Percentiles rank a stretch among this genome's conserved stretches.
Evolutionary conservation across 2,888 invertebrate species (phyloP).

Genomic region (Cantharis flavilabris): DNA sequence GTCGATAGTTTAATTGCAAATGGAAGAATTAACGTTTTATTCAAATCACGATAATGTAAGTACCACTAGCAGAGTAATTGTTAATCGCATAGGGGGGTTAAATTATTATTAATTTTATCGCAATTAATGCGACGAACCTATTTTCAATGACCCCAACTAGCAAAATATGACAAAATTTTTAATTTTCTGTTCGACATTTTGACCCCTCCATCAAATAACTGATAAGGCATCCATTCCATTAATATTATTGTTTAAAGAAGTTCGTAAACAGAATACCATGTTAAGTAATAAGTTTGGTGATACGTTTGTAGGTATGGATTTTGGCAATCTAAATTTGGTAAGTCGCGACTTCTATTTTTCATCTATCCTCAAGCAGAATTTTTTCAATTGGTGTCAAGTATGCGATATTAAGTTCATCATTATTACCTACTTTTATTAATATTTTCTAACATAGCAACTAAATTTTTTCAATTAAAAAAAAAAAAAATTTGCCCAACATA

Average conservation of each 20-base stretch:
- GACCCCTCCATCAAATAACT: not conserved
- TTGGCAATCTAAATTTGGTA: constrained; percentile 8
- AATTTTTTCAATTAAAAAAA: not conserved
- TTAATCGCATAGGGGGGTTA: not conserved
- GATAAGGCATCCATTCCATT: not conserved
- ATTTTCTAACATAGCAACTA: not conserved
- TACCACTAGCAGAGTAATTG: not conserved
- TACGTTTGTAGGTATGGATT: constrained; percentile 12
- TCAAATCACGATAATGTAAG: not conserved
- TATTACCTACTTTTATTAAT: not conserved
- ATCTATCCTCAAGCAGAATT: not conserved
- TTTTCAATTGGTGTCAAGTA: not conserved
- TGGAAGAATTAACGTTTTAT: not conserved
- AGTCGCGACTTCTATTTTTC: not conserved
- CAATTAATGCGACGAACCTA: not conserved
- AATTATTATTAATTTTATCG: not conserved
- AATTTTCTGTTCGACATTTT: not conserved
- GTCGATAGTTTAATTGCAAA: not conserved
- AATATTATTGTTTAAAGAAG: not conserved
- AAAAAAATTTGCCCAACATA: not conserved
- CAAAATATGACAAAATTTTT: not conserved
- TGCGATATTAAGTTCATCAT: not conserved
- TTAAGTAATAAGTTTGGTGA: constrained; percentile 1
- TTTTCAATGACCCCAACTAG: not conserved
- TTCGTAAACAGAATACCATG: constrained; percentile 5